phyloP scores from a whole-genome alignment of 2,797 vertebrate species.

The Microctenopoma steveboyesi region DNA sequence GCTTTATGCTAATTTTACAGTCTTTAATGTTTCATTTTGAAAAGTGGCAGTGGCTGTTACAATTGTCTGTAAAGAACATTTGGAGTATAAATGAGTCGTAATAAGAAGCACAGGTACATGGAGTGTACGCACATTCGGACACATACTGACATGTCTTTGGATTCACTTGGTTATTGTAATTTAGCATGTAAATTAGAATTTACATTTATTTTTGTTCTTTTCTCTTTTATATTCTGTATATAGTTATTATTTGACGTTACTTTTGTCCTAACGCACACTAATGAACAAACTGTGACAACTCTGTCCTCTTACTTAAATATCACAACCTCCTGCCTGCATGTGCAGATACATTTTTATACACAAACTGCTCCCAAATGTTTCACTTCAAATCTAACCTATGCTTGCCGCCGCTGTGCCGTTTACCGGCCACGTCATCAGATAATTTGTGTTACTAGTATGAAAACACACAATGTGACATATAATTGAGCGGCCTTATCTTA shows the following conservation, averaged over 20 bases:
- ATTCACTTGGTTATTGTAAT: slow-evolving; percentile 16
- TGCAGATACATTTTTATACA: no score
- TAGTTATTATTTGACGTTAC: no score
- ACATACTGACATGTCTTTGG: slow-evolving; percentile 43
- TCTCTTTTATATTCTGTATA: slow-evolving; percentile 10
- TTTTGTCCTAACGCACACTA: no score
- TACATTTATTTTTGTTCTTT: slow-evolving; percentile 26
- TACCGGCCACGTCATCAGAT: slow-evolving; percentile 4
- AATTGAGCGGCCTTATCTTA: slow-evolving; percentile 1
- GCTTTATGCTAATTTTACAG: slow-evolving; percentile 21
- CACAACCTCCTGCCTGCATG: background rate
- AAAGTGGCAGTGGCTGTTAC: slow-evolving; percentile 46
- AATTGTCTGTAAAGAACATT: slow-evolving; percentile 59
- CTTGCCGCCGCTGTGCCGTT: background rate
- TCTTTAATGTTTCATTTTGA: slow-evolving; percentile 68
- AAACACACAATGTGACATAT: slow-evolving; percentile 36
- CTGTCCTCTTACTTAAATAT: background rate
- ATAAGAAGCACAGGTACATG: slow-evolving; percentile 51
- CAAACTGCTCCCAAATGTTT: slow-evolving; percentile 9
- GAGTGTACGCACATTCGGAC: slow-evolving; percentile 52
- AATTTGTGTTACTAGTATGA: slow-evolving; percentile 28
- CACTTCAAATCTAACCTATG: slow-evolving; percentile 6
- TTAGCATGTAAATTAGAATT: slow-evolving; percentile 13
- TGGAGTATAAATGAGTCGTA: slow-evolving; percentile 52
- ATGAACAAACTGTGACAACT: background rate